Evolutionary conservation across 2,797 vertebrate species (phyloP).

Genomic region (Potorous gilbertii): DNA sequence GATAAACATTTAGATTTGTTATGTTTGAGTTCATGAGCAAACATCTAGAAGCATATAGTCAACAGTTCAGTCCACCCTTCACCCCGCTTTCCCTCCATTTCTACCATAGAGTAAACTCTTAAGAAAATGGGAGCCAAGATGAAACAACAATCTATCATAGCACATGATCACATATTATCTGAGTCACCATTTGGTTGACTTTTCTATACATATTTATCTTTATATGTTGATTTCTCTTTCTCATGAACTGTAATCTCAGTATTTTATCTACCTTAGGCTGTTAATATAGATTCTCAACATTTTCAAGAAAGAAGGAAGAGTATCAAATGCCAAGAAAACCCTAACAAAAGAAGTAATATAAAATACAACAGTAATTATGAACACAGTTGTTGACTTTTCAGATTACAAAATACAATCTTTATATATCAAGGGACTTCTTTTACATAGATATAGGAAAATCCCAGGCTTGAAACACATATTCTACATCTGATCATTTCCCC

Average conservation of each 20-base stretch:
- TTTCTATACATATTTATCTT: neutral
- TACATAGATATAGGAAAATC: neutral
- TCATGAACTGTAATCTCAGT: neutral
- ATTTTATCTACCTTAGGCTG: neutral
- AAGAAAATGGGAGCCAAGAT: neutral
- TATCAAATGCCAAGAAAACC: neutral
- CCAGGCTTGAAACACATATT: neutral
- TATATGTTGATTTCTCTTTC: neutral
- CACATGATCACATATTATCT: neutral
- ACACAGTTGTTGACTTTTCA: neutral
- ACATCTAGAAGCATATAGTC: neutral
- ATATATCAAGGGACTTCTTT: neutral
- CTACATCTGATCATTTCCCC: neutral
- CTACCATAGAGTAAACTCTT: neutral
- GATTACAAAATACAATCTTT: neutral
- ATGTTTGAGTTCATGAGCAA: neutral
- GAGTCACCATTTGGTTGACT: neutral
- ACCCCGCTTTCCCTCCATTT: neutral
- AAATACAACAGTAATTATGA: neutral
- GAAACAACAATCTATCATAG: neutral
- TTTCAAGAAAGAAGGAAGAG: neutral
- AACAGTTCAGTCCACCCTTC: neutral
- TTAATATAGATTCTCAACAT: neutral
- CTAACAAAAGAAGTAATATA: neutral
- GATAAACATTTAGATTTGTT: neutral